Base-by-base conservation (phyloP, 2,113 vertebrate genomes). In the Cyphomyrus plagiostoma region DNA sequence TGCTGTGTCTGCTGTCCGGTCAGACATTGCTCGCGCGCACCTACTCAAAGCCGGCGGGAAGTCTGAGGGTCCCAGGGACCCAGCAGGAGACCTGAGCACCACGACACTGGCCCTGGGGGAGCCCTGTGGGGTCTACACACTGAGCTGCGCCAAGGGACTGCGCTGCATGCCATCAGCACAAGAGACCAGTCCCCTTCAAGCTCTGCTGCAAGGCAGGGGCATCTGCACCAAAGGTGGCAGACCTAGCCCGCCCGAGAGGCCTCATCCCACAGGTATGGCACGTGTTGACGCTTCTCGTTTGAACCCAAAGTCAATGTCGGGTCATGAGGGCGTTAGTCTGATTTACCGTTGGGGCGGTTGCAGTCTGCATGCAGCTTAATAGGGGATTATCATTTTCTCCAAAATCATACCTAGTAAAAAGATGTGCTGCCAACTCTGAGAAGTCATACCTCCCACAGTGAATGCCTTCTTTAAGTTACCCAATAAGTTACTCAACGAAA, bases 141-240 rank as follows among this genome's bases (percentile, higher is more conserved):
- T 95, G 89, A 95, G 94, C 93, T 97, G 96, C 91, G 95, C 95
- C 92, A 95, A 91, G 87, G 96, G 96, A 87, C 95, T 97, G 89
- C 96, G 96, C 91, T 97, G 96, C 90, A 92, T 96, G 50, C 96
- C 96, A 19, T 95, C 95, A 26, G 94, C 94, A 3, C 91, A 93
- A 35, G 96, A 97, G 85, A 94, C 93, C 91, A 95, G 96, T 92
- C 96, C 96, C 45, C 94, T 97, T 39, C 96, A 96, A 92, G 96
- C 96, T 91, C 94, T 97, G 93, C 94, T 97, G 92, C 96, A 96
- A 91, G 96, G 96, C 91, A 93, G 94, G 91, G 96, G 96, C 88
- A 87, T 95, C 87, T 97, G 96, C 92, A 91, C 92, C 93, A 95
- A 94, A 92, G 93, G 94, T 90, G 93, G 92, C 94, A 94, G 91